phyloP scores from a whole-genome alignment of 2,888 invertebrate species.

The Platycnemis pennipes region DNA sequence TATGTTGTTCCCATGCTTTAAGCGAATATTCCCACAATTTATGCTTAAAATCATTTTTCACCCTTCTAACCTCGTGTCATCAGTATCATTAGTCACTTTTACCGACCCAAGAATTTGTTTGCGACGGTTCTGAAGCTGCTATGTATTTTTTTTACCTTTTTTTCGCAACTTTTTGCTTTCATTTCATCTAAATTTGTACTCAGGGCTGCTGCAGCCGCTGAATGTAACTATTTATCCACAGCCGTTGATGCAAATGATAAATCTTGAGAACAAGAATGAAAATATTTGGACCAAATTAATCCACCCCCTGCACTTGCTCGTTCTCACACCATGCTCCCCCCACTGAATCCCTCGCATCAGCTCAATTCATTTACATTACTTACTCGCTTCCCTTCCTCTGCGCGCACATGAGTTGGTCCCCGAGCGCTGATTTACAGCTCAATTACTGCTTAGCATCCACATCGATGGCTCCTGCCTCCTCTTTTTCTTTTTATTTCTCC shows the following conservation, averaged over 20 bases:
- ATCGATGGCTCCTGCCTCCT: too few relatives aligned
- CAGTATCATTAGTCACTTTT: not conserved
- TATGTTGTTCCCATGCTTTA: too few relatives aligned
- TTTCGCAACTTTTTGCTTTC: not conserved
- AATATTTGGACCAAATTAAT: not conserved
- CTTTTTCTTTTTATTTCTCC: too few relatives aligned
- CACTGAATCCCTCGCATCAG: not conserved
- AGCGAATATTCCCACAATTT: too few relatives aligned
- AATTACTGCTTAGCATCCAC: too few relatives aligned
- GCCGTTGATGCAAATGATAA: not conserved
- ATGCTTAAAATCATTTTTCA: too few relatives aligned
- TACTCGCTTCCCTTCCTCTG: not conserved
- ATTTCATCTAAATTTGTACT: not conserved
- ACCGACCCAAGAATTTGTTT: not conserved
- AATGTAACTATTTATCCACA: not conserved
- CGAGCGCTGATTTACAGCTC: too few relatives aligned
- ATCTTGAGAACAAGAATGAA: not conserved
- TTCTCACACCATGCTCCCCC: not conserved
- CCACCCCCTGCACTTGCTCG: not conserved
- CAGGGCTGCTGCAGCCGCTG: not conserved
- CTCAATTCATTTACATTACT: not conserved
- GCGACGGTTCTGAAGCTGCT: not conserved
- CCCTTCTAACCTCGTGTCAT: not conserved
- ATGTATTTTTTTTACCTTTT: not conserved
- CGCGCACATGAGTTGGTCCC: not conserved